Base-by-base conservation (phyloP, 2,888 invertebrate species). In the Stictocephala bisonia region DNA sequence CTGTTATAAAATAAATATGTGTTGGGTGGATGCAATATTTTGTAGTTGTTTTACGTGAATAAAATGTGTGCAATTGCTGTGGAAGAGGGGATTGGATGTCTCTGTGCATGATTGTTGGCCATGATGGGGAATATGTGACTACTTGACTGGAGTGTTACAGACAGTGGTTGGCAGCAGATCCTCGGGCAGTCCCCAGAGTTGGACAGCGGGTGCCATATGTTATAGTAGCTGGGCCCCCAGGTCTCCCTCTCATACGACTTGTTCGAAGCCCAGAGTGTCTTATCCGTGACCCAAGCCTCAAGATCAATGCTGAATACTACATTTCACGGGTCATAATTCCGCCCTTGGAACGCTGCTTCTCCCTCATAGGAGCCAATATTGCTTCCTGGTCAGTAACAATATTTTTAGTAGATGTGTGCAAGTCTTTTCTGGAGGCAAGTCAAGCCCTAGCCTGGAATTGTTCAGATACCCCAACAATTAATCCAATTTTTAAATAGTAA, bases 171-270 rank as follows among this genome's bases (percentile, higher is more conserved):
- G 82, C 86, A 2, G 86, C 86, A 29, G 98, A 98, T 86, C 90
- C 90, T 0, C 88, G 96, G 60, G 89, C 90, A 1, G 91, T 91
- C 75, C 98, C 99, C 0, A 88, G 94, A 7, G 85, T 89, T 0
- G 93, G 95, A 7, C 93, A 95, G 86, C 90, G 99, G 74, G 96
- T 99, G 0, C 90, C 94, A 2, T 99, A 97, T 85, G 88, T 95
- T 26, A 92, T 99, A 72, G 88, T 92, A 9, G 93, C 93, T 80
- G 98, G 97, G 4, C 90, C 93, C 58, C 96, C 97, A 0, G 93
- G 93, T 64, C 85, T 93, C 72, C 91, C 96, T 11, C 87, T 98
- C 0, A 94, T 96, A 77, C 89, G 90, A 20, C 88, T 96, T 60
- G 95, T 97, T 6, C 88, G 93, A 70, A 87, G 92, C 72, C 96